Conservation (phyloP, 2,888 invertebrate genomes). For the Tryphoninae sp. region DNA sequence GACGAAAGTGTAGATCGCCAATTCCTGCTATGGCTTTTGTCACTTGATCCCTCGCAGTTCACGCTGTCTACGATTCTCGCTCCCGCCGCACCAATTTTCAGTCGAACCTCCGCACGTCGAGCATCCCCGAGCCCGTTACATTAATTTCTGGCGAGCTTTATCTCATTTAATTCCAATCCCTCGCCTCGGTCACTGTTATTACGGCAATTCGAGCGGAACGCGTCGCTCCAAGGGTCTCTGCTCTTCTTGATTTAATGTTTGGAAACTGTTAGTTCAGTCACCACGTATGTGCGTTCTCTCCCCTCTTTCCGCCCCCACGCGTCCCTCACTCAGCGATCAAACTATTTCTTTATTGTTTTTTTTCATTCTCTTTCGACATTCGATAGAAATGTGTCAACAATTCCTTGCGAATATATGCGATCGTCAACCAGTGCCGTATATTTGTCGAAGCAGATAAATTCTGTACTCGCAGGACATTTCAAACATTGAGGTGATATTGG, state of each 20-base stretch:
- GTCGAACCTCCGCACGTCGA: neutral
- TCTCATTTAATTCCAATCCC: no score
- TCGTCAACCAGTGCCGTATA: neutral
- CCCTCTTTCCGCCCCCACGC: neutral
- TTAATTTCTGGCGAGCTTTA: neutral
- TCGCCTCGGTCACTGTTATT: no score
- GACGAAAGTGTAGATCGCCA: constrained; percentile 10
- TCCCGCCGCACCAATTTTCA: neutral
- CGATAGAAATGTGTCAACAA: neutral
- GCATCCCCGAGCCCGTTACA: neutral
- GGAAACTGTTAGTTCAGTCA: neutral
- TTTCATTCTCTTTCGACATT: neutral
- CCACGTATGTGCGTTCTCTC: neutral
- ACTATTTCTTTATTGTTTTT: neutral
- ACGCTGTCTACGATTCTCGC: neutral
- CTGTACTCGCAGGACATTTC: neutral
- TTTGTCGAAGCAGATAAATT: neutral
- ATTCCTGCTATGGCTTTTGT: constrained; percentile 19
- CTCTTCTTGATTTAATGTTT: constrained; percentile 35
- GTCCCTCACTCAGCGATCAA: neutral
- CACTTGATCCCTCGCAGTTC: neutral
- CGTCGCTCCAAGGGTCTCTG: neutral
- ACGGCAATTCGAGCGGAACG: no score
- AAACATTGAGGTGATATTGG: neutral
- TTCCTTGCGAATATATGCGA: neutral